Evolutionary conservation across 2,113 vertebrate species (phyloP), one percentile per base, ranked within the genome.

Genomic region (Myotis davidii): DNA sequence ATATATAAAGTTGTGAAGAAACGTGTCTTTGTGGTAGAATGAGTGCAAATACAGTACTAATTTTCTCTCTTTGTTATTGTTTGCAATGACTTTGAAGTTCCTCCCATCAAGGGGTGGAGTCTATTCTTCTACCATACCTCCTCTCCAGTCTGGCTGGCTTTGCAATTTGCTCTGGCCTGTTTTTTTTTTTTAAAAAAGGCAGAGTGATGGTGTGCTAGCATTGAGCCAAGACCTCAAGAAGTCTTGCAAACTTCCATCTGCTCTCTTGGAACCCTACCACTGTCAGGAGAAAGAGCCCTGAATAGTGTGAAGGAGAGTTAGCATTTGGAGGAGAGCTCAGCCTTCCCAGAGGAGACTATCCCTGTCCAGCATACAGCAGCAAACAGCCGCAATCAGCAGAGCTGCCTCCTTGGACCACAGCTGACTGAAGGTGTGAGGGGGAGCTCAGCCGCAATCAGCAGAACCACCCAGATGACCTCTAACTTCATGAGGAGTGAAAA

Each of bases 321-420:
- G 6, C 23, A 23, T 4, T 3, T 13, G 20, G 50, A 76, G 18
- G 1, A 6, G 3, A 69, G 29, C 56, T 73, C 27, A 10, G 3
- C 2, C 45, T 25, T 23, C 50, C 42, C 7, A 4, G 1, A 6
- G 1, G 2, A 73, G 23, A 1, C 27, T 25, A 0, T 21, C 25
- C 13, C 34, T 64, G 13, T 29, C 9, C 54, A 73, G 23, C 2
- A 1, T 8, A 29, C 1, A 54, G 16, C 34, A 56, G 73, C 37
- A 32, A 42, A 54, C 29, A 76, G 54, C 23, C 9, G 23, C 16
- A 13, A 65, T 8, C 48, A 69, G 48, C 65, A 93, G 23, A 39
- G 18, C 6, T 78, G 42, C 23, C 32, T 56, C 7, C 0, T 0
- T 29, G 61, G 27, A 76, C 42, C 32, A 21, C 0, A 67, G 78